Evolutionary conservation across 2,113 vertebrate genomes (phyloP), one percentile per base, ranked within the genome.

Genomic region (Anhinga anhinga): DNA sequence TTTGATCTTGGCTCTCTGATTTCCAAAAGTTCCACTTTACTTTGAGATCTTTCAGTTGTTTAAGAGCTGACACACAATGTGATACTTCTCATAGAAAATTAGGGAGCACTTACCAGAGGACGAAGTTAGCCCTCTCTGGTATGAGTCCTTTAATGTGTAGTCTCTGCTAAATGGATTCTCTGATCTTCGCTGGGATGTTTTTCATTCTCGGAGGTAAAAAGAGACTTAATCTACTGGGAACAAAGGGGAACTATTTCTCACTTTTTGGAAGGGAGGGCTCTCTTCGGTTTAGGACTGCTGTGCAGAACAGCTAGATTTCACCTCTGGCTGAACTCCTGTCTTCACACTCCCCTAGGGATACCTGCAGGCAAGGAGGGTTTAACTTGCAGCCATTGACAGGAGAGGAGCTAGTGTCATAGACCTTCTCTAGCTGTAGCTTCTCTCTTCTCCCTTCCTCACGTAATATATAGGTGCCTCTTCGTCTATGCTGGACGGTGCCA

Each of bases 171-270:
- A 69, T 73, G 74, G 49, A 77, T 47, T 58, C 65, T 88, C 45
- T 66, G 65, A 66, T 95, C 89, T 95, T 89, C 78, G 88, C 71
- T 56, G 58, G 59, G 74, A 30, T 80, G 78, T 77, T 95, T 96
- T 89, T 96, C 82, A 83, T 86, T 93, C 50, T 77, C 86, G 59
- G 87, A 45, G 73, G 71, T 52, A 82, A 83, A 91, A 79, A 91
- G 56, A 85, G 70, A 55, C 42, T 40, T 40, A 66, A 88, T 93
- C 93, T 93, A 0, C 83, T 73, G 38, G 78, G 79, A 85, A 32
- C 58, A 94, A 91, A 90, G 71, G 67, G 30, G 55, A 93, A 74
- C 62, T 47, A 88, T 66, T 87, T 79, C 66, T 95, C 22, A 0
- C 2, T 26, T 88, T 84, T 90, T 58, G 65, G 83, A 76, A 85